These are phyloP conservation scores for Hoplodrina ambigua DNA, from an alignment of 2,888 invertebrate genomes.

Conservation along the genomic window DNA sequence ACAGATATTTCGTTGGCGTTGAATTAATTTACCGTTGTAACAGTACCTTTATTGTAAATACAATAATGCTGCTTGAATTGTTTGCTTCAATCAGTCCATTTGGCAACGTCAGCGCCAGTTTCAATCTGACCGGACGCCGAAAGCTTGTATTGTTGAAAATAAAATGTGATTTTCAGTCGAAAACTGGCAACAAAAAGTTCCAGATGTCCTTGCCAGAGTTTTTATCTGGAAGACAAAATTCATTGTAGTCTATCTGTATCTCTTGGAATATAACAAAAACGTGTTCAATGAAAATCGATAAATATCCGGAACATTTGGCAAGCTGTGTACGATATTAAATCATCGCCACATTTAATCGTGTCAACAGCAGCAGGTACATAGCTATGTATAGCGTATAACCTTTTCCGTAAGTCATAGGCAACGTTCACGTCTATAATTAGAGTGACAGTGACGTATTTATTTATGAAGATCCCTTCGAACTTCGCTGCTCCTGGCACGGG, in stretches of 20 bases:
- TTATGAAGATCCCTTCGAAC: constrained; percentile 75
- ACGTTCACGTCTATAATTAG: constrained; percentile 76
- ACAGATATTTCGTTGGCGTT: constrained; percentile 32
- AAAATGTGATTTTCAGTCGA: constrained; percentile 34
- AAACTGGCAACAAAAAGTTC: constrained; percentile 33
- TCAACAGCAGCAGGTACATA: constrained; percentile 62
- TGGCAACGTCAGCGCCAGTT: constrained; percentile 41
- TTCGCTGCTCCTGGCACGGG: constrained; percentile 71
- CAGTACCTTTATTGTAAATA: constrained; percentile 38
- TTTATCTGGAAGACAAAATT: constrained; percentile 42
- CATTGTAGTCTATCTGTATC: constrained; percentile 31
- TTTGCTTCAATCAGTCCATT: constrained; percentile 48
- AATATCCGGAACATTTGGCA: constrained; percentile 59
- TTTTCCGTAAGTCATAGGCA: constrained; percentile 64
- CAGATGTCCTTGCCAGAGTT: constrained; percentile 38
- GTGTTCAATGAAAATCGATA: constrained; percentile 56
- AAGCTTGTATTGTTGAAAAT: constrained; percentile 28
- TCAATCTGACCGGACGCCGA: constrained; percentile 14
- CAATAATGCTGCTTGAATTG: constrained; percentile 51
- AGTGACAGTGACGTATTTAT: constrained; percentile 76
- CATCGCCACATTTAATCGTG: constrained; percentile 64
- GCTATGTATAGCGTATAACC: constrained; percentile 60
- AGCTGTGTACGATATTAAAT: constrained; percentile 60
- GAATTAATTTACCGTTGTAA: constrained; percentile 36
- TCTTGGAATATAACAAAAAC: constrained; percentile 53